Percentiles rank a stretch among this genome's conserved stretches.
Evolutionary conservation across 92 coral and sea anemone genomes (phyloP).

Genomic region (Hydrozoanthus gracilis): DNA sequence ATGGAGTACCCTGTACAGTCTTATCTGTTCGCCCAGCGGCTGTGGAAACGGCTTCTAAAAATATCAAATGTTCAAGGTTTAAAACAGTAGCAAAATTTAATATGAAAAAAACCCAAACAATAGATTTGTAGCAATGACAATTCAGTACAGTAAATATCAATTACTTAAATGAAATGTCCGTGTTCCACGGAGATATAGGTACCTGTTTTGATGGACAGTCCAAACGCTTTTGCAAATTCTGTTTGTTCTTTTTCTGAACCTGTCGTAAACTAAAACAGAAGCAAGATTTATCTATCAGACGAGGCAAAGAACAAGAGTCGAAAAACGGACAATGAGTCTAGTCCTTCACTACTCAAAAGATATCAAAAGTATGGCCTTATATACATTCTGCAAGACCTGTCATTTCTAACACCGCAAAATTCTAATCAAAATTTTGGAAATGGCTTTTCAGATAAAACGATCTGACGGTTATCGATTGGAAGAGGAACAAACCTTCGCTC

Average conservation of each 20-base stretch:
- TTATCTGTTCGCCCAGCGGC: slow-evolving; percentile 55
- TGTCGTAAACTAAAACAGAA: slow-evolving; percentile 19
- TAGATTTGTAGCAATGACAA: too few relatives aligned
- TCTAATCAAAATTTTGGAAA: too few relatives aligned
- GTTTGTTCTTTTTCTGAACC: slow-evolving; percentile 49
- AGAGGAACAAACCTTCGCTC: too few relatives aligned
- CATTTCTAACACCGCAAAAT: too few relatives aligned
- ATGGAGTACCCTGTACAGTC: slow-evolving; percentile 65
- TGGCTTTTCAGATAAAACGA: too few relatives aligned
- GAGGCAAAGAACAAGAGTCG: too few relatives aligned
- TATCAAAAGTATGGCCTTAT: too few relatives aligned
- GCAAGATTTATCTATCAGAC: background rate
- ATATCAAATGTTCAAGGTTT: background rate
- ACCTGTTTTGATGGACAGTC: slow-evolving; percentile 65
- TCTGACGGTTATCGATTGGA: too few relatives aligned
- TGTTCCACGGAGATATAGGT: background rate
- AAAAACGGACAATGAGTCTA: too few relatives aligned
- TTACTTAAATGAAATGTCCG: slow-evolving; percentile 31
- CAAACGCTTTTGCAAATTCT: slow-evolving; percentile 75
- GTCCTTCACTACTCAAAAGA: too few relatives aligned
- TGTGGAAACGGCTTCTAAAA: slow-evolving; percentile 51
- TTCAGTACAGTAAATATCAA: background rate
- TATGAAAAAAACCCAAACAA: too few relatives aligned
- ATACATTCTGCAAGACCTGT: too few relatives aligned
- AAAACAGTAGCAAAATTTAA: background rate